Base-by-base conservation (phyloP, 1,140 invertebrate species). In the Aphaenogaster rudis region DNA sequence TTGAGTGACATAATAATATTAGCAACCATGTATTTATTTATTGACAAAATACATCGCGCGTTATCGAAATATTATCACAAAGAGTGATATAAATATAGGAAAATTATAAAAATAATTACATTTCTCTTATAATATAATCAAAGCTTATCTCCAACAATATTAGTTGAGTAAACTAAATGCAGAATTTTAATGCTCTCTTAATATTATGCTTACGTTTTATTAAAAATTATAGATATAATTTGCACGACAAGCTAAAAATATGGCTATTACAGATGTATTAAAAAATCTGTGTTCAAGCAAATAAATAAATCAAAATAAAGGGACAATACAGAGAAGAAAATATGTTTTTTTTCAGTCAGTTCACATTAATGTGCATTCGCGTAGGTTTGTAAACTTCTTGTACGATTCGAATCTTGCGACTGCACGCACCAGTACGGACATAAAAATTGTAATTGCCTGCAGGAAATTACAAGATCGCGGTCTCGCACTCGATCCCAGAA, bases 361-460 rank as follows among this genome's bases (percentile, higher is more conserved):
- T 72, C 48, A 28, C 28, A n/a, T 72, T 74, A 54, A 57, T 13
- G 39, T 11, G 36, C 6, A 28, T 45, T 42, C 21, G 39, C 8
- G n/a, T 77, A 15, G 21, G 21, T 61, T 61, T 61, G 13, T 42
- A 61, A 77, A 77, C 8, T 61, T 28, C 54, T 63, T 28, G 21
- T 28, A 74, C 4, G 36, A 74, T 59, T 59, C 36, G 6, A 74
- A 74, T 57, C 52, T 42, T 39, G 39, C 39, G 39, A 42, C 13
- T 77, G 28, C 54, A 50, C 77, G 61, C 28, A 77, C 42, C 21
- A 50, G 17, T 3, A 5, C 15, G 45, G 45, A 15, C 33, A 8
- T 48, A 66, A 67, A 67, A 66, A 80, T 48, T 48, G n/a, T 66
- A 67, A 80, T 67, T 54, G 33, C 13, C 8, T 64, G 17, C 45